A percentile compares a stretch with the other conserved stretches of the same genome.
Evolutionary conservation across 2,888 invertebrate genomes (phyloP).

Genomic region (Heliconius hortense): DNA sequence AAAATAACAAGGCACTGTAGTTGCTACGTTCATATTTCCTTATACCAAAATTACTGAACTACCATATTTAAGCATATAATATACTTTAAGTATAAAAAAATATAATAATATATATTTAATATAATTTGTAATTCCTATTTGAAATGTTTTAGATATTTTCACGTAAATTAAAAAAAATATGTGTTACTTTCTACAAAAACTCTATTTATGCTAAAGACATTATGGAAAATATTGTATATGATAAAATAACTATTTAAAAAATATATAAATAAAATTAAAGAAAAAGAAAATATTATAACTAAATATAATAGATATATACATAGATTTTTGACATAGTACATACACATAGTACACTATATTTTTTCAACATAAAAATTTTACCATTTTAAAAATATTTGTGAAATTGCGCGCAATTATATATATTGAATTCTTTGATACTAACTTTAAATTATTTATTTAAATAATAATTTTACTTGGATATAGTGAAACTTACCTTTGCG

Average conservation of each 20-base stretch:
- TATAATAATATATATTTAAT: no score
- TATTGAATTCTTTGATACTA: not conserved
- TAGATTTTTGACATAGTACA: not conserved
- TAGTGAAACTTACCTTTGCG: constrained; percentile 59
- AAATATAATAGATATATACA: no score
- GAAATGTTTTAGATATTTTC: no score
- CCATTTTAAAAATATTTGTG: no score
- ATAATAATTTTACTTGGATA: not conserved
- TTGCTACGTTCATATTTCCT: not conserved
- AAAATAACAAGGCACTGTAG: not conserved
- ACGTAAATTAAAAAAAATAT: no score
- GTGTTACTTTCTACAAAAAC: no score
- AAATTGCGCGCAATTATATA: not conserved
- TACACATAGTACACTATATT: no score
- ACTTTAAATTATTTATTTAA: not conserved
- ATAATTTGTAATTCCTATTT: no score
- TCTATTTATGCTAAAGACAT: not conserved
- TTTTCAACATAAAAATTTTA: not conserved
- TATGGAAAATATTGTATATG: not conserved
- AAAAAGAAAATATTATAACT: no score
- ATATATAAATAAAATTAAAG: not conserved
- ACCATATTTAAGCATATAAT: not conserved
- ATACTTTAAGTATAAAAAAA: no score
- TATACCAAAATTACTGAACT: not conserved
- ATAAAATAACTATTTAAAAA: not conserved